Conservation (phyloP, 2,113 vertebrate genomes). For the Myiozetetes cayanensis region DNA sequence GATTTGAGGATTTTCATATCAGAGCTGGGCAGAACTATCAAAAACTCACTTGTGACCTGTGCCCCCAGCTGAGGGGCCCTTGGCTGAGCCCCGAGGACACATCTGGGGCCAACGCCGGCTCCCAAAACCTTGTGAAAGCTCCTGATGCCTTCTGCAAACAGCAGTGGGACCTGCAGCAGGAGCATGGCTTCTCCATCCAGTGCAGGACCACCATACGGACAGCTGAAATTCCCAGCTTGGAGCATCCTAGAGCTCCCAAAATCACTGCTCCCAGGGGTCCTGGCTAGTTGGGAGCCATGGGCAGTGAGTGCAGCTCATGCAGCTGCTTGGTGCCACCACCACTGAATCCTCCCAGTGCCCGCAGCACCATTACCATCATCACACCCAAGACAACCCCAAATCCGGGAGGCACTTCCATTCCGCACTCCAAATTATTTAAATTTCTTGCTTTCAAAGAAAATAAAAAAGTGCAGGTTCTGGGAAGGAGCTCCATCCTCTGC, state of each 20-base stretch:
- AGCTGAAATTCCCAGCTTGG: background rate
- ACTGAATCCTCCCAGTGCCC: accelerated
- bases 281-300: accelerated
- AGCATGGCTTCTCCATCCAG: background rate
- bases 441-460: background rate
- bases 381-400: background rate
- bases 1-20: background rate
- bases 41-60: background rate
- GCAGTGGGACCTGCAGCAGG: background rate
- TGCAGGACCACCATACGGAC: background rate
- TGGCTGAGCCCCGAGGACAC: background rate
- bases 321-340: background rate
- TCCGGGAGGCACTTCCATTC: accelerated
- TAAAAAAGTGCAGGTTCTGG: background rate
- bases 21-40: background rate
- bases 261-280: background rate
- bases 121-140: background rate
- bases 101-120: accelerated
- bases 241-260: background rate
- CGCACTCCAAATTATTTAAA: accelerated
- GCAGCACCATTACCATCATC: background rate
- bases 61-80: background rate
- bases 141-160: background rate
- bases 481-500: accelerated
- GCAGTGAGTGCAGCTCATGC: background rate